Evolutionary conservation across 2,797 vertebrate genomes (phyloP), one percentile per base, ranked within the genome.

Genomic region (Silurus lanzhouensis): DNA sequence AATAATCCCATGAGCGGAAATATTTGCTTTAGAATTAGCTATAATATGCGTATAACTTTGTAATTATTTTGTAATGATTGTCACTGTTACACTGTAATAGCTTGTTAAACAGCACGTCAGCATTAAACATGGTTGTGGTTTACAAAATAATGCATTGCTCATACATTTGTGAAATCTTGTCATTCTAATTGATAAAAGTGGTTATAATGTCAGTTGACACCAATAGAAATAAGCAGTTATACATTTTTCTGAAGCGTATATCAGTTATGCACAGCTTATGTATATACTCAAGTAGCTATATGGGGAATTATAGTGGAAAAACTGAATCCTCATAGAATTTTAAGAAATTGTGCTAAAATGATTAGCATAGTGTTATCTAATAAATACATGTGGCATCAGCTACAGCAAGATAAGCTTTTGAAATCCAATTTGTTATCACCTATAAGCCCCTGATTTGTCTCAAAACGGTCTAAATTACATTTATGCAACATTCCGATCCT

Each of bases 371-470:
- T 22, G 31, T 44, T 78, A 20, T n/a, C 58, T 13, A 72, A n/a
- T 57, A 10, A 74, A 74, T 22, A 3, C 72, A n/a, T 48, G 38
- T 83, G n/a, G 57, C 58, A 74, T 72, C 58, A 83, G 70, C 48
- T 52, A 20, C 22, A 83, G 14, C 5, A 72, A 48, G 57, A 60
- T 58, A 60, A 57, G 10, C 27, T 71, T 55, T 48, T n/a, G 70
- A 77, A 75, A 61, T 44, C 19, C 31, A 38, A 63, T 52, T 63
- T 66, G 44, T 55, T 75, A 31, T 48, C 63, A 15, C 12, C 6
- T 64, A 31, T 61, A 27, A 63, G 27, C 44, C 71, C 6, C n/a
- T 14, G 20, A 61, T 83, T 63, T 75, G 60, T 27, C 58, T 72
- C 22, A 63, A 20, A 74, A 6, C 14, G 14, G 14, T 48, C 14